These are phyloP conservation scores for Bombus huntii DNA, from an alignment of 1,140 invertebrate species.

Conservation along the genomic window DNA sequence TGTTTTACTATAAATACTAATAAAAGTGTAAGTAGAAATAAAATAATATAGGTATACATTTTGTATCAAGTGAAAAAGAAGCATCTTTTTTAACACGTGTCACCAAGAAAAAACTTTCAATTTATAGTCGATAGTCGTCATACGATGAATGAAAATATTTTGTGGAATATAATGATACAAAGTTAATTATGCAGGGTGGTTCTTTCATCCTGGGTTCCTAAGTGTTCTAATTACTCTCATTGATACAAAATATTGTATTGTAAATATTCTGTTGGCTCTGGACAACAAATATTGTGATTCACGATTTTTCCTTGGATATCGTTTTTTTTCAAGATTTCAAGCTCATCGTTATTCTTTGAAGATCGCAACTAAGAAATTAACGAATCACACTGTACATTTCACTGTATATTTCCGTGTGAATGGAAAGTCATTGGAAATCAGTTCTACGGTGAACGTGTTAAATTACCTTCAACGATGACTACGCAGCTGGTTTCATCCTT, in stretches of 20 bases:
- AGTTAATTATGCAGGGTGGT: too few species aligned
- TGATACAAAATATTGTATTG: too few species aligned
- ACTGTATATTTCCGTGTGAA: not conserved
- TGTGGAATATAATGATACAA: not conserved
- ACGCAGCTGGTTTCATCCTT: conserved; percentile 97
- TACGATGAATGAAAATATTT: not conserved
- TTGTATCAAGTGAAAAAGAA: not conserved
- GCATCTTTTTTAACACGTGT: not conserved
- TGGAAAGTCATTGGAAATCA: not conserved
- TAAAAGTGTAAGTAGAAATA: not conserved
- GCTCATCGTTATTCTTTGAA: too few species aligned
- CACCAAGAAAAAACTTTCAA: not conserved
- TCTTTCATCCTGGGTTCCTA: too few species aligned
- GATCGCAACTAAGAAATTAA: too few species aligned
- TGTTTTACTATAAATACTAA: not conserved
- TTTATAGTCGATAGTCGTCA: not conserved
- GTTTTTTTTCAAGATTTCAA: too few species aligned
- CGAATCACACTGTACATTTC: not conserved
- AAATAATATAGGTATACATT: not conserved
- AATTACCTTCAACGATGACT: conserved; percentile 97
- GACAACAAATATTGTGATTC: too few species aligned
- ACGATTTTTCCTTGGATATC: too few species aligned
- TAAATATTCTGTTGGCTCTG: too few species aligned
- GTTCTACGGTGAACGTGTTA: not conserved
- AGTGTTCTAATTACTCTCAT: too few species aligned